Evolutionary conservation across 2,888 invertebrate genomes (phyloP), one percentile per base, ranked within the genome.

Genomic region (Dilophus febrilis): DNA sequence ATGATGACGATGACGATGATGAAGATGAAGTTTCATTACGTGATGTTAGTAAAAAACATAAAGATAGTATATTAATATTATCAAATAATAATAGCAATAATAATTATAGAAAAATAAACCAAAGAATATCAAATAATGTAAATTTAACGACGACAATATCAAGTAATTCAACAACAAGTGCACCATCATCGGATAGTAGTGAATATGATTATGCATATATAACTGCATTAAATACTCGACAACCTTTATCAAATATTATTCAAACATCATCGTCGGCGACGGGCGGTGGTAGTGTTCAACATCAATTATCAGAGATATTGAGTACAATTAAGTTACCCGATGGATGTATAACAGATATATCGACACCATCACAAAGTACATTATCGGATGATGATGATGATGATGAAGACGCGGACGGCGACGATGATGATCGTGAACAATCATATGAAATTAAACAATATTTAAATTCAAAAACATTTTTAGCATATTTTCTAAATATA

Each of bases 401-500:
- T 1, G 42, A 42, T 1, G 46, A 50, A n/a, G n/a, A n/a, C n/a
- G n/a, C n/a, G n/a, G n/a, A n/a, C n/a, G n/a, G n/a, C n/a, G 48
- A 49, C 12, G 47, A 48, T 1, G 42, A 42, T 1, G 46, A 50
- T 2, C 42, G 45, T 0, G 42, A 47, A n/a, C 37, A 40, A 13
- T 14, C 34, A 53, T 38, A 53, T 54, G 33, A 40, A 30, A 35
- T 38, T 4, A 51, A 56, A 7, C 48, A 67, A 33, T 77, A 71
- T 50, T 59, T 82, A 1, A 76, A 72, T 51, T 82, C 82, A 1
- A 56, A 64, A 29, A 66, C 64, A 35, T 84, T 82, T 50, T 76
- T 79, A 74, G 64, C 66, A 29, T 70, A 78, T 50, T 84, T 84
- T 51, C 71, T 70, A 3, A 67, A 71, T 45, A 55, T 76, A 27